Evolutionary conservation across 2,888 invertebrate species (phyloP).

Genomic region (Plebejus melissa): DNA sequence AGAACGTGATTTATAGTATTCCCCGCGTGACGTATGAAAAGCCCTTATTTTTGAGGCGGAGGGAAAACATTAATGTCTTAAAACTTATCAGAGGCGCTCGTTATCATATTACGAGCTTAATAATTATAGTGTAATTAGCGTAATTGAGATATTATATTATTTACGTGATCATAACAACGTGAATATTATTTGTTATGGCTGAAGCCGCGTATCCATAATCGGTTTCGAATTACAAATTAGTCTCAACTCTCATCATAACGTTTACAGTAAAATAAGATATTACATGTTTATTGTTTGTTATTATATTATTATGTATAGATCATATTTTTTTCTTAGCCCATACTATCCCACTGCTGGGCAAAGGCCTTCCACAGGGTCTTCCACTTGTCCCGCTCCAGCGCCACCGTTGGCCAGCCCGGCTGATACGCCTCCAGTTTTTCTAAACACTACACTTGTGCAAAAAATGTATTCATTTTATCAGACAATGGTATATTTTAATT

Average conservation of each 20-base stretch:
- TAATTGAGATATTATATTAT: slow-evolving; percentile 25
- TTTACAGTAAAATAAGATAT: not conserved
- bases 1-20: too few species aligned
- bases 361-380: too few species aligned
- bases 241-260: not conserved
- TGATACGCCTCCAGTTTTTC: not conserved
- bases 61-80: slow-evolving; percentile 39
- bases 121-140: slow-evolving; percentile 21
- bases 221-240: slow-evolving; percentile 9
- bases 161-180: slow-evolving; percentile 20
- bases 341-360: too few species aligned
- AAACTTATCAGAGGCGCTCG: slow-evolving; percentile 34
- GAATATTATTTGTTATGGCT: slow-evolving; percentile 12
- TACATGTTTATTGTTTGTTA: not conserved
- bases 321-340: not conserved
- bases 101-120: slow-evolving; percentile 16
- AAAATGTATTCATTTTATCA: not conserved
- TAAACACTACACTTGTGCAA: not conserved
- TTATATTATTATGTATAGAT: too few species aligned
- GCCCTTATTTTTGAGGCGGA: slow-evolving; percentile 41
- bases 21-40: not conserved
- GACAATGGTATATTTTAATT: not conserved
- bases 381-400: too few species aligned
- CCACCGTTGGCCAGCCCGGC: too few species aligned
- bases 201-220: slow-evolving; percentile 1